Conservation (phyloP, 2,797 vertebrate species). For the Arrhamphus sclerolepis region DNA sequence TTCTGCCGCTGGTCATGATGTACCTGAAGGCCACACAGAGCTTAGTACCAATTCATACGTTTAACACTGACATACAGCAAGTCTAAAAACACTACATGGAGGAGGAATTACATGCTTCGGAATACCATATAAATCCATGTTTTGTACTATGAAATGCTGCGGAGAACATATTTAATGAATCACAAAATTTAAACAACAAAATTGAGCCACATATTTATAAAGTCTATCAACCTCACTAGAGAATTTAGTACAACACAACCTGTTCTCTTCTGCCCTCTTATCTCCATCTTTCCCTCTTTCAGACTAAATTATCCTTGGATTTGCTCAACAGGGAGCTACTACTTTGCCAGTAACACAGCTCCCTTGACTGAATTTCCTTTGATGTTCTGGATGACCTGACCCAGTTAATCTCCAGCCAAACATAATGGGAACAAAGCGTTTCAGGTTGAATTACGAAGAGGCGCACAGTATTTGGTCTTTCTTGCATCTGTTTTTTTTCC, state of each 20-base stretch:
- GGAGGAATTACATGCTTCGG: neutral
- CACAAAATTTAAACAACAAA: no score
- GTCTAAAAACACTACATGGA: neutral
- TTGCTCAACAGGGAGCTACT: slow-evolving; percentile 28
- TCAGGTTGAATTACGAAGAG: slow-evolving; percentile 2
- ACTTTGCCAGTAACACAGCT: slow-evolving; percentile 21
- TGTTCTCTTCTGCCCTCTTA: slow-evolving; percentile 16
- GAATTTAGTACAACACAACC: neutral
- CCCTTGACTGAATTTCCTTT: slow-evolving; percentile 18
- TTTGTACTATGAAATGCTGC: neutral
- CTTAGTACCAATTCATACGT: neutral
- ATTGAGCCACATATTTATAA: no score
- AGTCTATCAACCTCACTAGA: neutral
- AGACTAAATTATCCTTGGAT: slow-evolving; percentile 12
- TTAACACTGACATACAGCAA: neutral
- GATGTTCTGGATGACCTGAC: slow-evolving; percentile 27
- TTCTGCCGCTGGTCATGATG: slow-evolving; percentile 97
- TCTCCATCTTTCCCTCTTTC: slow-evolving; percentile 1
- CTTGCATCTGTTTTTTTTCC: neutral
- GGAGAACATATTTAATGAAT: neutral
- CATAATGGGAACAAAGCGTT: slow-evolving; percentile 8
- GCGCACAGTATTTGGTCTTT: neutral
- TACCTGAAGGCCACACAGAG: slow-evolving; percentile 83
- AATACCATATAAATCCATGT: neutral
- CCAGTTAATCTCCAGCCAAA: slow-evolving; percentile 23